phyloP scores from a whole-genome alignment of 1,140 invertebrate species.

The Ylistrum balloti region DNA sequence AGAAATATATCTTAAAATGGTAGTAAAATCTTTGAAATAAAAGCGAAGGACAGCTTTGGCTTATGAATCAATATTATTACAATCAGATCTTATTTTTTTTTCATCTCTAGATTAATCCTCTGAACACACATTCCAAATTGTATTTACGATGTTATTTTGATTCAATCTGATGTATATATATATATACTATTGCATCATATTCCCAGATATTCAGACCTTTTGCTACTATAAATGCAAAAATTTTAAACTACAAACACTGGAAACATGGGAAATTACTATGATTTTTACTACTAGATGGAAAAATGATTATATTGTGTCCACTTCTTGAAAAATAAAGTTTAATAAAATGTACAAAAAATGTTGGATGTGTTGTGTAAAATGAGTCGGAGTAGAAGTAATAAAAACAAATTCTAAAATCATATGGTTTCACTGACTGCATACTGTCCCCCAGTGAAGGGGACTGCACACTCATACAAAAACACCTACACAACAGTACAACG shows the following conservation, averaged over 20 bases:
- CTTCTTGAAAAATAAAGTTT: neutral
- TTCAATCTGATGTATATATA: neutral
- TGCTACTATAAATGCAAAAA: slow-evolving; percentile 34
- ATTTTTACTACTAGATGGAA: neutral
- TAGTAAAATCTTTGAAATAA: neutral
- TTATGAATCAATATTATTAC: neutral
- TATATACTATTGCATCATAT: neutral
- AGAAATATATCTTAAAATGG: neutral
- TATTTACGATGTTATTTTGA: neutral
- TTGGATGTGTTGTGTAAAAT: slow-evolving; percentile 20
- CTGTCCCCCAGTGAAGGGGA: neutral
- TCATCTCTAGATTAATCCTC: neutral
- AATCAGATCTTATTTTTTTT: neutral
- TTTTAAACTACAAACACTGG: neutral
- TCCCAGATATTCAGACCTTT: slow-evolving; percentile 21
- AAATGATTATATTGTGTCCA: neutral
- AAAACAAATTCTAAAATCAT: slow-evolving; percentile 22
- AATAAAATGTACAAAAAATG: neutral
- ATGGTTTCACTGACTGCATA: neutral
- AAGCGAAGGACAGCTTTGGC: neutral
- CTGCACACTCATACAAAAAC: slow-evolving; percentile 33
- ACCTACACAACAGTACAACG: neutral
- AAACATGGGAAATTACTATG: neutral
- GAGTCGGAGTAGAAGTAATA: neutral
- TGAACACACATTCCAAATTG: too few species aligned